phyloP scores from a whole-genome alignment of 2,797 vertebrate species.

The Cynodonichthys magdalenae region DNA sequence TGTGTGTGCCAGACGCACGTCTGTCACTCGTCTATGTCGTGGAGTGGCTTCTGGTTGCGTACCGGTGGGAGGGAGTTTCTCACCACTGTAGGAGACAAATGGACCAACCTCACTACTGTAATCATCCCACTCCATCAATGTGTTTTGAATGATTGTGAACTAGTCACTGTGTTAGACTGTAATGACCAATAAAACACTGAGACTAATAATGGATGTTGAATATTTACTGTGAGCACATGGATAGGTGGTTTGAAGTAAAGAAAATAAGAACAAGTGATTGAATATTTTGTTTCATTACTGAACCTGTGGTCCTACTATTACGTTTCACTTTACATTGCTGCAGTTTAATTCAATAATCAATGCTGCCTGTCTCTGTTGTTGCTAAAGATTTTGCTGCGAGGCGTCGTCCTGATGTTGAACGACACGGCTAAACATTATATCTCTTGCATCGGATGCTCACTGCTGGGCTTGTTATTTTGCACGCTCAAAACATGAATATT shows the following conservation, averaged over 20 bases:
- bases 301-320: constrained; percentile 64
- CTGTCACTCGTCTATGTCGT: constrained; percentile 53
- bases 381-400: constrained; percentile 55
- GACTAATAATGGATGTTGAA: constrained; percentile 65
- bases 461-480: constrained; percentile 73
- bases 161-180: constrained; percentile 55
- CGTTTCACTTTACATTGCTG: constrained; percentile 67
- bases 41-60: constrained; percentile 53
- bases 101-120: constrained; percentile 48
- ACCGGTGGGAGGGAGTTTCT: constrained; percentile 45
- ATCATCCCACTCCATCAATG: constrained; percentile 49
- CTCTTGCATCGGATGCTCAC: constrained; percentile 62
- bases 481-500: constrained; percentile 72
- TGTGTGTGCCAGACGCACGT: constrained; percentile 41
- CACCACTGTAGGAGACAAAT: constrained; percentile 55
- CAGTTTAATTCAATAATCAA: constrained; percentile 66
- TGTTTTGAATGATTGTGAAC: constrained; percentile 63
- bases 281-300: constrained; percentile 49
- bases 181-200: constrained; percentile 53
- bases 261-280: constrained; percentile 22
- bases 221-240: constrained; percentile 73
- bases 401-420: constrained; percentile 45
- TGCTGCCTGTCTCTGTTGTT: constrained; percentile 67
- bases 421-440: constrained; percentile 47
- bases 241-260: constrained; percentile 46